Conservation (phyloP, 2,888 invertebrate species). For the Adelphocoris suturalis region DNA sequence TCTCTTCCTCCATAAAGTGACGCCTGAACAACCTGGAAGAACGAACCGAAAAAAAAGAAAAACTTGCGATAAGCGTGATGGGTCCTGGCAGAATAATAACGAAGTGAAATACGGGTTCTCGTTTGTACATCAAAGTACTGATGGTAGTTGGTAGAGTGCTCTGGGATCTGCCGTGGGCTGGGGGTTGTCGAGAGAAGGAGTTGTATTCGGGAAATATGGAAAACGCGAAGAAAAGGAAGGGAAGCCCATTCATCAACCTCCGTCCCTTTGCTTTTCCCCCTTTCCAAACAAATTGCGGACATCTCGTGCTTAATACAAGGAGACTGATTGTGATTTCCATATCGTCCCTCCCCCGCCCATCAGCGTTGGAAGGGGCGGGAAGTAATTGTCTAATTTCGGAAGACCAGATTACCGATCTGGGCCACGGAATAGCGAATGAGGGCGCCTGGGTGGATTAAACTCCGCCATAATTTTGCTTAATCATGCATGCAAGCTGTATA, state of each 20-base stretch:
- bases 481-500: conserved; percentile 62
- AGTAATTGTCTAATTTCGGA: conserved; percentile 63
- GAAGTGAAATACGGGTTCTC: conserved; percentile 54
- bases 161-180: background rate
- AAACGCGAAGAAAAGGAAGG: conserved; percentile 54
- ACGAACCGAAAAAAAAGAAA: conserved; percentile 3
- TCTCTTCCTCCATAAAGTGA: conserved; percentile 51
- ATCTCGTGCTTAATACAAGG: conserved; percentile 61
- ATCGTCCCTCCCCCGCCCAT: conserved; percentile 15
- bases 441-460: conserved; percentile 37
- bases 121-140: conserved; percentile 52
- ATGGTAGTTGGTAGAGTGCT: conserved; percentile 17
- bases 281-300: conserved; percentile 58
- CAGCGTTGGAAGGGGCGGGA: background rate
- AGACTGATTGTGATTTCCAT: conserved; percentile 64
- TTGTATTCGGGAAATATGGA: conserved; percentile 59
- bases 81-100: conserved; percentile 57
- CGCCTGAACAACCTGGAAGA: conserved; percentile 44
- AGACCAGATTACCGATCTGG: conserved; percentile 62
- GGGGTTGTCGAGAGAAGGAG: conserved; percentile 3
- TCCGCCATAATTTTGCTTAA: conserved; percentile 62
- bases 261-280: background rate
- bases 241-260: conserved; percentile 40
- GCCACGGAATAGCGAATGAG: conserved; percentile 50
- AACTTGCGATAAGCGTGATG: conserved; percentile 63